A percentile compares a stretch with the other conserved stretches of the same genome.
Evolutionary conservation across 2,888 invertebrate genomes (phyloP).

Genomic region (Amiota minor): DNA sequence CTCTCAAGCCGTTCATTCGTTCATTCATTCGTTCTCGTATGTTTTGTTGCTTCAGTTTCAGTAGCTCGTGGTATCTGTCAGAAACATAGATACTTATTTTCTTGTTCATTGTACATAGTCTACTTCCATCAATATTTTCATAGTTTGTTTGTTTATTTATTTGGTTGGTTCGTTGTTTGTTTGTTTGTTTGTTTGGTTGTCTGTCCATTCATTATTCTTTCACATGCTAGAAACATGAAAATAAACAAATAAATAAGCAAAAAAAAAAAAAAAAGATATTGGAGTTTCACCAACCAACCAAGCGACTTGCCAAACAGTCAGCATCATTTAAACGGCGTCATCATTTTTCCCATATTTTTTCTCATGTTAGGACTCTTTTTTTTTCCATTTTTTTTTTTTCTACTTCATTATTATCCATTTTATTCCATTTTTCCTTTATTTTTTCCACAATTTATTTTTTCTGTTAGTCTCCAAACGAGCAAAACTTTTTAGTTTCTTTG

Average conservation of each 20-base stretch:
- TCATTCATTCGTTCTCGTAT: neutral
- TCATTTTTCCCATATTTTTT: constrained; percentile 17
- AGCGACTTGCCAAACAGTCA: neutral
- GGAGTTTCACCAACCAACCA: neutral
- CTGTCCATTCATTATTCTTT: constrained; percentile 1
- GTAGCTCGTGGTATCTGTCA: constrained; percentile 18
- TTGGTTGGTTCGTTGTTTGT: neutral
- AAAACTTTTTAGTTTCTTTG: constrained; percentile 23
- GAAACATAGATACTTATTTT: neutral
- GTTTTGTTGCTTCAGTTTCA: constrained; percentile 12
- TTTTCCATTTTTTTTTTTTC: neutral
- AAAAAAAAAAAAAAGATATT: neutral
- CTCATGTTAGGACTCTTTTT: too few species aligned
- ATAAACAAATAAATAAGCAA: constrained; percentile 1
- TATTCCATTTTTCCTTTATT: constrained; percentile 39
- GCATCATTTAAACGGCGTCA: neutral
- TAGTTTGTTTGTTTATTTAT: neutral
- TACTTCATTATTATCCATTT: constrained; percentile 5
- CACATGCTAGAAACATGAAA: neutral
- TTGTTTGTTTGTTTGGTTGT: constrained; percentile 11
- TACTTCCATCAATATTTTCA: neutral
- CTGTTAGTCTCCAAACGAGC: constrained; percentile 26
- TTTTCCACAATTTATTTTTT: constrained; percentile 64
- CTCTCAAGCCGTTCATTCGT: constrained; percentile 14
- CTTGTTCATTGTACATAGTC: neutral